A percentile compares a stretch with the other conserved stretches of the same genome.
Conservation (phyloP, 1,140 invertebrate species). For the Neodiprion pinetum region DNA sequence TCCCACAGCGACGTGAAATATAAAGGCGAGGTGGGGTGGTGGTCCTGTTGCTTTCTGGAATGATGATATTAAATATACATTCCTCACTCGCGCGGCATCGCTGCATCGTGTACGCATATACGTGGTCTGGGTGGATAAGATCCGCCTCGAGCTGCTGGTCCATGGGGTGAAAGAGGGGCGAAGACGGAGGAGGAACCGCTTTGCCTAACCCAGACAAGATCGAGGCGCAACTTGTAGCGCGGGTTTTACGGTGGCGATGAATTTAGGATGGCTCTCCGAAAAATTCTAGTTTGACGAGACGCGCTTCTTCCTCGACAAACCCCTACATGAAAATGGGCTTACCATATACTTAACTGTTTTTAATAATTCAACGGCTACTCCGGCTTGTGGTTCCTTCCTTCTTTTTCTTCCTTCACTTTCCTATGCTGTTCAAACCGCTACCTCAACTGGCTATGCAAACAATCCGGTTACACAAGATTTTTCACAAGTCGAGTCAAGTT, state of each 20-base stretch:
- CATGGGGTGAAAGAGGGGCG: neutral
- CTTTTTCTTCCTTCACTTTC: neutral
- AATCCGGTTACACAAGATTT: too few relatives aligned
- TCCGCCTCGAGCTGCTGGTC: neutral
- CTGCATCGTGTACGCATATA: neutral
- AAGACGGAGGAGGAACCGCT: neutral
- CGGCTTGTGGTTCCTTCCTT: neutral
- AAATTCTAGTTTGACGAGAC: slow-evolving; percentile 48
- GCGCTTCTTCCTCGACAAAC: slow-evolving; percentile 21
- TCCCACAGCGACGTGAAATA: slow-evolving; percentile 37
- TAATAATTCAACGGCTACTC: slow-evolving; percentile 4
- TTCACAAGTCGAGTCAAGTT: too few relatives aligned
- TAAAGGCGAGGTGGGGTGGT: slow-evolving; percentile 27
- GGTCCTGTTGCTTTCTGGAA: slow-evolving; percentile 37
- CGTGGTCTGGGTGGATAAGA: neutral
- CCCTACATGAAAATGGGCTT: slow-evolving; percentile 10
- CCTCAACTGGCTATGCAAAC: too few relatives aligned
- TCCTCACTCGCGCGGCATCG: slow-evolving; percentile 14
- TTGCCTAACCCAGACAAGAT: neutral
- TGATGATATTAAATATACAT: slow-evolving; percentile 46
- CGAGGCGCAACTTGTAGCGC: slow-evolving; percentile 29
- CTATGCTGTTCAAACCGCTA: too few relatives aligned
- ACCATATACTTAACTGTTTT: slow-evolving; percentile 7
- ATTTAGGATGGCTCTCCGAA: slow-evolving; percentile 41
- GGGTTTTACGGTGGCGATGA: slow-evolving; percentile 49